phyloP scores from a whole-genome alignment of 2,888 invertebrate genomes.

The Auanema sp. region DNA sequence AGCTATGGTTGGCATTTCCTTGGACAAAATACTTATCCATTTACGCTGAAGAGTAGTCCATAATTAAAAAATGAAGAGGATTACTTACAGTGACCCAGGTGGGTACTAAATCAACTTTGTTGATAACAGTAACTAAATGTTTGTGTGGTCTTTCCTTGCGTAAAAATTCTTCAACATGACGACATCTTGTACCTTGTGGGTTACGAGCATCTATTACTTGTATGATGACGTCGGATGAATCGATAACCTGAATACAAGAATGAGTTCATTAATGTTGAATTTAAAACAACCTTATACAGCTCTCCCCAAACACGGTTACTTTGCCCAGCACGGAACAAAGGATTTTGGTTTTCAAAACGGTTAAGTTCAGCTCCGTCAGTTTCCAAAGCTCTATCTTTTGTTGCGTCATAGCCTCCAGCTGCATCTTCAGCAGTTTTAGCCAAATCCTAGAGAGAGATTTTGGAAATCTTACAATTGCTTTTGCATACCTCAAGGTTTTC shows the following conservation, averaged over 20 bases:
- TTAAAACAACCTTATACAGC: conserved; percentile 81
- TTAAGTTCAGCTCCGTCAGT: conserved; percentile 64
- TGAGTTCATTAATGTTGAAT: conserved; percentile 4
- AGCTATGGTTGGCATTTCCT: conserved; percentile 94
- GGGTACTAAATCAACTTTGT: conserved; percentile 86
- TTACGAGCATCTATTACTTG: conserved; percentile 96
- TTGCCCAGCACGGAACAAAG: conserved; percentile 92
- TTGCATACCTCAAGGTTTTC: conserved; percentile 81
- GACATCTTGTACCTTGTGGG: conserved; percentile 83
- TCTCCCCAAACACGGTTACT: conserved; percentile 98
- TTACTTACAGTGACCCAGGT: conserved; percentile 83
- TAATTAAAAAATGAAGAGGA: conserved; percentile 17
- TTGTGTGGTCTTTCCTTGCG: conserved; percentile 89
- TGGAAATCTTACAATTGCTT: no score
- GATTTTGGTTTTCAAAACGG: conserved; percentile 81
- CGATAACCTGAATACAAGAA: conserved; percentile 72
- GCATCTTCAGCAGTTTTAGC: conserved; percentile 76
- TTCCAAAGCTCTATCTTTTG: conserved; percentile 81
- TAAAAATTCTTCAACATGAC: conserved; percentile 82
- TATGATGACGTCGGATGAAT: conserved; percentile 93
- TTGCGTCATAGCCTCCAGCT: conserved; percentile 78
- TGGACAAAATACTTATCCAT: conserved; percentile 91
- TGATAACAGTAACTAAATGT: conserved; percentile 92
- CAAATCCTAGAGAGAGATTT: conserved; percentile 66
- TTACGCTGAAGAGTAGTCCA: conserved; percentile 79